These are phyloP conservation scores for Patella vulgata DNA, from an alignment of 1,140 invertebrate species.

Conservation along the genomic window DNA sequence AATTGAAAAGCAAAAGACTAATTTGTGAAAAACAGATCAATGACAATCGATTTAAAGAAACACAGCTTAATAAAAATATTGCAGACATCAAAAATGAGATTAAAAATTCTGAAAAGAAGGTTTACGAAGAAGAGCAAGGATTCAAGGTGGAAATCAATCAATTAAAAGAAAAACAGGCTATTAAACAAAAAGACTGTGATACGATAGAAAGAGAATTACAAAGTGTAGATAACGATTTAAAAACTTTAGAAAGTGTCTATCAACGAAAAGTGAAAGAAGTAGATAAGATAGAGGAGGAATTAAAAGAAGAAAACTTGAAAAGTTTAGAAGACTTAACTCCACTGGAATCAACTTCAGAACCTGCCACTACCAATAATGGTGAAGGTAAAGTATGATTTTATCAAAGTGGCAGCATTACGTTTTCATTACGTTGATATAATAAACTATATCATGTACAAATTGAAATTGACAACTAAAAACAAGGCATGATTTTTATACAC, in stretches of 20 bases:
- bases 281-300: conserved; percentile 84
- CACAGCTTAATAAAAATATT: conserved; percentile 80
- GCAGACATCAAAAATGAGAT: conserved; percentile 77
- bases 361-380: no score
- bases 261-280: conserved; percentile 59
- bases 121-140: conserved; percentile 27
- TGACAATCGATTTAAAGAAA: conserved; percentile 75
- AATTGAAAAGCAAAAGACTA: conserved; percentile 88
- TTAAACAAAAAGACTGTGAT: conserved; percentile 1
- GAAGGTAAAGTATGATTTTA: no score
- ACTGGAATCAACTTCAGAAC: conserved; percentile 83
- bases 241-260: conserved; percentile 74
- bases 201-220: conserved; percentile 15
- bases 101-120: conserved; percentile 74
- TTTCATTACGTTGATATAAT: no score
- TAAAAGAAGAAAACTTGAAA: conserved; percentile 89
- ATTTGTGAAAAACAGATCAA: conserved; percentile 68
- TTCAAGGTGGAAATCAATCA: conserved; percentile 22
- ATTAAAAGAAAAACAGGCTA: conserved; percentile 21
- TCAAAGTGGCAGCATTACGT: no score
- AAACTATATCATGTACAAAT: no score
- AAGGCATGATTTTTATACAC: no score
- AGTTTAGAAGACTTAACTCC: conserved; percentile 77
- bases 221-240: conserved; percentile 79
- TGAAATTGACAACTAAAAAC: no score